Conservation (phyloP, 2,888 invertebrate genomes). For the Crocallis elinguaria region DNA sequence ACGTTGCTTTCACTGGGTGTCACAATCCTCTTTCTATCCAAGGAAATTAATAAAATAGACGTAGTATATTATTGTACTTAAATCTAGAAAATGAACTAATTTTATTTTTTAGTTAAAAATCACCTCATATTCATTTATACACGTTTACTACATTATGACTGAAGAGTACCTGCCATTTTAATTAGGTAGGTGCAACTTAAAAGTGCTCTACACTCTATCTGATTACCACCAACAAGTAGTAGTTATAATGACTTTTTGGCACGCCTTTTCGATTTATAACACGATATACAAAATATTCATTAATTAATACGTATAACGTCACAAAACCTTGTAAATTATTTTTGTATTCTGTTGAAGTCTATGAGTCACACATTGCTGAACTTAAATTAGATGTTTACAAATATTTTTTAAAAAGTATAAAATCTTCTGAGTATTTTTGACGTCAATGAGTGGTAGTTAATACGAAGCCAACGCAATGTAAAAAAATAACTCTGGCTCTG, state of each 20-base stretch:
- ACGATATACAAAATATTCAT: not conserved
- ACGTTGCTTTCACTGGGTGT: no score
- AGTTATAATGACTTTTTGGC: not conserved
- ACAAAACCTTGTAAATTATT: conserved; percentile 12
- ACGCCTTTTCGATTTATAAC: not conserved
- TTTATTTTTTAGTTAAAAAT: no score
- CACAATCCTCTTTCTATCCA: no score
- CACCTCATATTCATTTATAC: no score
- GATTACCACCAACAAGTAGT: not conserved
- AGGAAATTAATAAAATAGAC: no score
- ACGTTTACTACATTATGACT: no score
- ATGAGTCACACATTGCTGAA: conserved; percentile 17
- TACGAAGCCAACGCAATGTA: not conserved
- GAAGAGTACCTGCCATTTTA: no score
- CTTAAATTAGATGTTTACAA: conserved; percentile 25
- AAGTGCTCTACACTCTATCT: no score
- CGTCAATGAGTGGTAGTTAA: conserved; percentile 17
- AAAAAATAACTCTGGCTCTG: no score
- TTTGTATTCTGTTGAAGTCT: conserved; percentile 10
- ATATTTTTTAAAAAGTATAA: conserved; percentile 11
- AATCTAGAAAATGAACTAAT: no score
- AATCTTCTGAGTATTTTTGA: conserved; percentile 10
- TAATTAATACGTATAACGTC: not conserved
- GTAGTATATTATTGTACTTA: no score
- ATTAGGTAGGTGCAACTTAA: no score